Conservation (phyloP, 2,888 invertebrate species). For the Strigamia transsilvanica region DNA sequence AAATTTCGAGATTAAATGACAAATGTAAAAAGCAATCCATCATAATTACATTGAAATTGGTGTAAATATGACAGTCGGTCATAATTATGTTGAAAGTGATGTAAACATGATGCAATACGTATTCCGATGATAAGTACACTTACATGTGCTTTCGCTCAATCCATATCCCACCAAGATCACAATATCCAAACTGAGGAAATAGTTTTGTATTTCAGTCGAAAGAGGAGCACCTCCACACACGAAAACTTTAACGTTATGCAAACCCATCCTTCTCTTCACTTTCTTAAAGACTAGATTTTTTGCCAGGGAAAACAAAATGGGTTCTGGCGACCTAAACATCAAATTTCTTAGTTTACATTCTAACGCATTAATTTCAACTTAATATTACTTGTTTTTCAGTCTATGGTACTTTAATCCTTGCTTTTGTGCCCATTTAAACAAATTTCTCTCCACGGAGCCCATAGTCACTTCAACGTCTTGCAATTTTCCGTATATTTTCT, state of each 20-base stretch:
- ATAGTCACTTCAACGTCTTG: conserved; percentile 70
- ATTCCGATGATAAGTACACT: background rate
- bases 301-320: background rate
- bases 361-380: conserved; percentile 9
- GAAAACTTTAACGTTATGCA: conserved; percentile 75
- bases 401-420: background rate
- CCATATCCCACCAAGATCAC: conserved; percentile 62
- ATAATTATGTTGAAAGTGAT: too few species aligned
- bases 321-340: conserved; percentile 26
- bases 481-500: conserved; percentile 91
- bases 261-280: conserved; percentile 78
- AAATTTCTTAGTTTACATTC: conserved; percentile 26
- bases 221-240: conserved; percentile 88
- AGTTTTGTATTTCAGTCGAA: conserved; percentile 81
- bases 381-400: background rate
- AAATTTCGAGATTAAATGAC: too few species aligned
- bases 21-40: too few species aligned
- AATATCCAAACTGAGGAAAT: conserved; percentile 65
- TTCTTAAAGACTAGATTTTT: conserved; percentile 80
- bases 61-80: too few species aligned
- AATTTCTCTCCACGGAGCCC: background rate
- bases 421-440: conserved; percentile 37
- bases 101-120: too few species aligned
- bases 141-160: conserved; percentile 14
- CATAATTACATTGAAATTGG: too few species aligned